These are phyloP conservation scores for Oophaga sylvatica DNA, from an alignment of 2,797 vertebrate species.

Conservation along the genomic window DNA sequence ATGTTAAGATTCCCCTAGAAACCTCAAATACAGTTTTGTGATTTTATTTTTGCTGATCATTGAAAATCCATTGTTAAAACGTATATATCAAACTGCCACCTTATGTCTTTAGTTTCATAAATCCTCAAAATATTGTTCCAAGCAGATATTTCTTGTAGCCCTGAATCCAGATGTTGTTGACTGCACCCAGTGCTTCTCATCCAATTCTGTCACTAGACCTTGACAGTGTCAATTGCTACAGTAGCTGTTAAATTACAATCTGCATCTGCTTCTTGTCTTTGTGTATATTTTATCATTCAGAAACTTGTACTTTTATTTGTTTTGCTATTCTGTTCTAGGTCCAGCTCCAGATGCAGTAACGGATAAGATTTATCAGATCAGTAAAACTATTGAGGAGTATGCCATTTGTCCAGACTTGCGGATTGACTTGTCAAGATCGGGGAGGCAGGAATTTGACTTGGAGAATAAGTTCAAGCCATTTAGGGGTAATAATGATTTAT, in stretches of 20 bases:
- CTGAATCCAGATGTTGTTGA: constrained; percentile 31
- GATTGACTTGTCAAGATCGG: constrained; percentile 92
- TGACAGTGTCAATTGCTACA: constrained; percentile 16
- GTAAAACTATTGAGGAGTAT: constrained; percentile 95
- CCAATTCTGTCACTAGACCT: not conserved
- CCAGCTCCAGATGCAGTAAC: constrained; percentile 92
- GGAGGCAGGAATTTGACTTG: constrained; percentile 96
- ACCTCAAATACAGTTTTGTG: not conserved
- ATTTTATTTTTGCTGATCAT: not conserved
- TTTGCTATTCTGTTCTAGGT: constrained; percentile 69
- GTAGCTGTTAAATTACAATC: constrained; percentile 29
- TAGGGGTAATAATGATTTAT: constrained; percentile 80
- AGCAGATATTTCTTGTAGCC: constrained; percentile 32
- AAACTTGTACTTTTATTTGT: not conserved
- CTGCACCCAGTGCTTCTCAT: not conserved
- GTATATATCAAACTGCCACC: constrained; percentile 17
- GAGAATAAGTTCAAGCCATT: constrained; percentile 99
- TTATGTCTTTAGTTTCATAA: constrained; percentile 10
- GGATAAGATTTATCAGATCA: constrained; percentile 94
- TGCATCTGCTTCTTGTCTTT: constrained; percentile 18
- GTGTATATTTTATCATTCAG: not conserved
- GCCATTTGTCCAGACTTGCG: constrained; percentile 93
- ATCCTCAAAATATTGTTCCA: constrained; percentile 25
- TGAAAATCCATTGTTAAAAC: constrained; percentile 8
- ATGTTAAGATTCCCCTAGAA: constrained; percentile 13